These are phyloP conservation scores for Remorina albescens DNA, from an alignment of 2,797 vertebrate genomes.

Conservation along the genomic window DNA sequence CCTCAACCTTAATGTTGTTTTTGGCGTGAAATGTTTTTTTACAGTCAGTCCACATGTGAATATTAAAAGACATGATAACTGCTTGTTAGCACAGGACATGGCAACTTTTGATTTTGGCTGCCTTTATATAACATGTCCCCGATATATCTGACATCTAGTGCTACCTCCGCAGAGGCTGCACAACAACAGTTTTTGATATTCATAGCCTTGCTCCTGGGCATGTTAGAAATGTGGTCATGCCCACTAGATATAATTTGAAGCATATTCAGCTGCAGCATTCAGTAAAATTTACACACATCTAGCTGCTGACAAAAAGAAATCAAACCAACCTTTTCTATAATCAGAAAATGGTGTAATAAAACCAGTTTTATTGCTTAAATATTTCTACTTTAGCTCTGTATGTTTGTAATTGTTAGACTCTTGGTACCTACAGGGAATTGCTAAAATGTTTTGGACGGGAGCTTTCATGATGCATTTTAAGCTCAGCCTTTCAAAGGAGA, in stretches of 20 bases:
- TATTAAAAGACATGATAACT: constrained; percentile 39
- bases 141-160: constrained; percentile 27
- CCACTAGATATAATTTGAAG: constrained; percentile 27
- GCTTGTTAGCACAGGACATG: constrained; percentile 20
- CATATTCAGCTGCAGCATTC: constrained; percentile 4
- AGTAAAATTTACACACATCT: constrained; percentile 28
- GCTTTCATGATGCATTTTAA: constrained; percentile 27
- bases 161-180: constrained; percentile 17
- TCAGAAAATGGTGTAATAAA: constrained; percentile 34
- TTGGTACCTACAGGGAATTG: constrained; percentile 27
- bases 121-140: constrained; percentile 29
- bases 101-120: constrained; percentile 24
- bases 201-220: constrained; percentile 25
- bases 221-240: constrained; percentile 12
- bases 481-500: constrained; percentile 11
- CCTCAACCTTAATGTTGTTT: constrained; percentile 36
- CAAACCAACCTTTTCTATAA: constrained; percentile 28
- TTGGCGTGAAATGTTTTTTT: constrained; percentile 43
- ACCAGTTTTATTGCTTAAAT: constrained; percentile 42
- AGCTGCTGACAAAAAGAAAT: constrained; percentile 18
- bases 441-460: constrained; percentile 36
- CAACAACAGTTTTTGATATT: constrained; percentile 24
- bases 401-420: constrained; percentile 44
- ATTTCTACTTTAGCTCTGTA: constrained; percentile 28
- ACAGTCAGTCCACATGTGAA: constrained; percentile 30